Conservation (phyloP, 2,888 invertebrate species). For the Calameuta pallipes region DNA sequence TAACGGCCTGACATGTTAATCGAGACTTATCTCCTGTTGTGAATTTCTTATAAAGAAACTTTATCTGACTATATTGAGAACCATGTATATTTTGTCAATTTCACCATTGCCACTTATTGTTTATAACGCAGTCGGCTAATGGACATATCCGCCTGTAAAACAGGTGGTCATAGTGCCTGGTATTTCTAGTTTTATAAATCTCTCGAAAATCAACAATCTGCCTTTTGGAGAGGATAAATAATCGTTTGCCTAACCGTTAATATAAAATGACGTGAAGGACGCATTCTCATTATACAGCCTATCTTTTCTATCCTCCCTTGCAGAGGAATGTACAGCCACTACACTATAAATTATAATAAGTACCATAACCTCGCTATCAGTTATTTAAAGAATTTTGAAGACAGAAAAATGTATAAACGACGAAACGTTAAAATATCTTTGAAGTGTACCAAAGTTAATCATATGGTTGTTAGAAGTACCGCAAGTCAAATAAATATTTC, state of each 20-base stretch:
- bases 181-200: slow-evolving; percentile 23
- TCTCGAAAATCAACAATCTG: background rate
- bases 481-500: slow-evolving; percentile 34
- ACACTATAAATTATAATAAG: background rate
- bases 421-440: background rate
- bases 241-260: background rate
- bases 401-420: background rate
- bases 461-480: slow-evolving; percentile 29
- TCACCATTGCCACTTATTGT: background rate
- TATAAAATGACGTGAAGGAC: background rate
- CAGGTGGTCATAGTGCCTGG: slow-evolving; percentile 36
- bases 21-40: slow-evolving; percentile 26
- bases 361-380: background rate
- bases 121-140: background rate
- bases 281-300: background rate
- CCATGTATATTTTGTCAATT: slow-evolving; percentile 11
- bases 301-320: background rate
- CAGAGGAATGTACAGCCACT: background rate
- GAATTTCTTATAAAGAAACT: slow-evolving; percentile 26
- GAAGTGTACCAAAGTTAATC: slow-evolving; percentile 23
- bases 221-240: background rate
- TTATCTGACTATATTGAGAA: slow-evolving; percentile 26
- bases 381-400: background rate
- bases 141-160: background rate
- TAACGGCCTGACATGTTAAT: slow-evolving; percentile 47